Percentiles rank a stretch among this genome's conserved stretches.
Conservation (phyloP, 37 sponge, comb jelly and placozoan species). For the Corticium candelabrum region DNA sequence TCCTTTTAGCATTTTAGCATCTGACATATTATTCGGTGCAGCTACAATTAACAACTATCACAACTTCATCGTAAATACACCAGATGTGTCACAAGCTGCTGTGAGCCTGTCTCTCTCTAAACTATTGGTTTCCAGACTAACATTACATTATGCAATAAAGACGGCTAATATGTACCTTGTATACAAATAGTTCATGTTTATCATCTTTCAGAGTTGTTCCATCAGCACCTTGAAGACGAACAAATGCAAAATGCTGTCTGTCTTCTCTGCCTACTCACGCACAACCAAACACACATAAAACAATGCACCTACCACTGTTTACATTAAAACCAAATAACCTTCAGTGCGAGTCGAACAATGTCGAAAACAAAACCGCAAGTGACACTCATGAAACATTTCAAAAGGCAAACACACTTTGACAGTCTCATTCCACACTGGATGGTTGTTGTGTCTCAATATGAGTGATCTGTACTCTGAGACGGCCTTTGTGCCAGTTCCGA, state of each 20-base stretch:
- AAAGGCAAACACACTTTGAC: background rate
- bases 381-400: background rate
- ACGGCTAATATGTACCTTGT: conserved; percentile 28
- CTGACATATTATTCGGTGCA: too few relatives aligned
- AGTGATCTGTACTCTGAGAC: conserved; percentile 12
- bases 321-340: too few relatives aligned
- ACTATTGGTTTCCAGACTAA: too few relatives aligned
- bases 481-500: background rate
- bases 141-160: too few relatives aligned
- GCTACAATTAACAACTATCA: too few relatives aligned
- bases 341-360: conserved; percentile 5
- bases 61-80: too few relatives aligned
- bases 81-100: too few relatives aligned
- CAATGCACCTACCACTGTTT: too few relatives aligned
- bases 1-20: too few relatives aligned
- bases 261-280: background rate
- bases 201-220: conserved; percentile 43
- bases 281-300: too few relatives aligned
- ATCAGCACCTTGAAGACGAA: background rate
- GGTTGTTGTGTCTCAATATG: conserved; percentile 37
- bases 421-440: conserved; percentile 33
- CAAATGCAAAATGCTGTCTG: background rate
- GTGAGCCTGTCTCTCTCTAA: too few relatives aligned
- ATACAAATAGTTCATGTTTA: conserved; percentile 48
- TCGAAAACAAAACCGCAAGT: background rate